Base-by-base conservation (phyloP, 2,113 vertebrate species). In the Gasterosteus aculeatus region DNA sequence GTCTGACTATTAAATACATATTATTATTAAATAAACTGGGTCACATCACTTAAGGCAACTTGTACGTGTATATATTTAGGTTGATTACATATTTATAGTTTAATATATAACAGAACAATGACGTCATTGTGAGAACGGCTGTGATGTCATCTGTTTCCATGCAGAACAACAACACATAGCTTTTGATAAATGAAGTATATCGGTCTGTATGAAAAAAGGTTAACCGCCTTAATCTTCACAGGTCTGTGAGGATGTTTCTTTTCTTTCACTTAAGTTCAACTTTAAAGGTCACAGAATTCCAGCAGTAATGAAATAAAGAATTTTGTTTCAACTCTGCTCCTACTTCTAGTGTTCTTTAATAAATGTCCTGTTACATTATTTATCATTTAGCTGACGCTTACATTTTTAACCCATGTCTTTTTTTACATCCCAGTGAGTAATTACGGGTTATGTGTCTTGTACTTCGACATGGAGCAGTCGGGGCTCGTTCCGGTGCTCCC, bases 131-230 rank as follows among this genome's bases (percentile, higher is more conserved):
- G 7, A 2, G 0, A 35, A 26, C 15, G 16, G 60, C 56, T 67
- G n/a, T 49, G 42, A 29, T 16, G 53, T 75, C 67, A 70, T 11
- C 14, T 53, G 67, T 75, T 44, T 47, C 72, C 11, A 53, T 22
- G 78, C 66, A 70, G 78, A 66, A 16, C 35, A 4, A 38, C 5
- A 5, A 2, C 1, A 5, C 33, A 57, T 1, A 75, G 58, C 31
- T 69, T 79, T 44, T 42, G 1, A 6, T 5, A 10, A 5, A 31
- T 0, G 3, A 57, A 6, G 6, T 31, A 22, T 22, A 5, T 10
- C 5, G 3, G 14, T 47, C 53, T 14, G 19, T 10, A 11, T 56
- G 9, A 19, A 18, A 39, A 35, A 75, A 15, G 10, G 6, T 49
- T 2, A 18, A 19, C 8, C 15, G 35, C 14, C 22, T 5, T 12